Evolutionary conservation across 30 jellyfish, hydroid and myxozoan species (phyloP).

Genomic region (Rhopilema esculentum): DNA sequence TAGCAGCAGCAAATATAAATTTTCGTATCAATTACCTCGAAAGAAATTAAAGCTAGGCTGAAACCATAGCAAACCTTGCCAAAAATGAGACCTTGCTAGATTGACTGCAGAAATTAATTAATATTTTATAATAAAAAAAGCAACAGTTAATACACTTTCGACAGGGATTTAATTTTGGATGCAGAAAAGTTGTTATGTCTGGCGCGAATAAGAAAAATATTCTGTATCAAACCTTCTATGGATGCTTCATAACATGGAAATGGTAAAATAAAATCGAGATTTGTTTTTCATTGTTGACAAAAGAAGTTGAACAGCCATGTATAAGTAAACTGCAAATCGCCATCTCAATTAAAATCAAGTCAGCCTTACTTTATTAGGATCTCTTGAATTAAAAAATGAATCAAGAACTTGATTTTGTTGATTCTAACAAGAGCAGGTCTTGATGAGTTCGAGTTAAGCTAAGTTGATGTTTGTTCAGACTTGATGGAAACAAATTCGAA

Average conservation of each 20-base stretch:
- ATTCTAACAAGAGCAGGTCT: constrained; percentile 57
- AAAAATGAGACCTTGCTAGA: too few species aligned
- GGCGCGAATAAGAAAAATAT: too few species aligned
- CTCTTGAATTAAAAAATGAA: neutral
- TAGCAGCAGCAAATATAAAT: too few species aligned
- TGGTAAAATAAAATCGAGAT: neutral
- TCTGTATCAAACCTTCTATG: too few species aligned
- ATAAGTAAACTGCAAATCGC: neutral
- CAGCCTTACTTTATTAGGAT: neutral
- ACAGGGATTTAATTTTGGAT: too few species aligned
- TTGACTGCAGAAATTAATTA: too few species aligned
- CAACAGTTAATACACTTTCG: too few species aligned
- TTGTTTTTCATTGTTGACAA: neutral
- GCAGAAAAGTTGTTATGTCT: too few species aligned
- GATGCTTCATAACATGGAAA: neutral
- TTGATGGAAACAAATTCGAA: constrained; percentile 46
- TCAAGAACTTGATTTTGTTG: constrained; percentile 18
- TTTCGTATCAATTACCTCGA: too few species aligned
- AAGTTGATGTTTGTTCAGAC: constrained; percentile 32
- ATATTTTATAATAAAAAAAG: too few species aligned
- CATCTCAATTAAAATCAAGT: neutral
- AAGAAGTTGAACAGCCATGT: neutral
- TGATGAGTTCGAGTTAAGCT: constrained; percentile 2
- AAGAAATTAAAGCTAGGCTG: too few species aligned
- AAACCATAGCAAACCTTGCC: too few species aligned